These are phyloP conservation scores for Lanistes nyassanus DNA, from an alignment of 1,140 invertebrate species.

Conservation along the genomic window DNA sequence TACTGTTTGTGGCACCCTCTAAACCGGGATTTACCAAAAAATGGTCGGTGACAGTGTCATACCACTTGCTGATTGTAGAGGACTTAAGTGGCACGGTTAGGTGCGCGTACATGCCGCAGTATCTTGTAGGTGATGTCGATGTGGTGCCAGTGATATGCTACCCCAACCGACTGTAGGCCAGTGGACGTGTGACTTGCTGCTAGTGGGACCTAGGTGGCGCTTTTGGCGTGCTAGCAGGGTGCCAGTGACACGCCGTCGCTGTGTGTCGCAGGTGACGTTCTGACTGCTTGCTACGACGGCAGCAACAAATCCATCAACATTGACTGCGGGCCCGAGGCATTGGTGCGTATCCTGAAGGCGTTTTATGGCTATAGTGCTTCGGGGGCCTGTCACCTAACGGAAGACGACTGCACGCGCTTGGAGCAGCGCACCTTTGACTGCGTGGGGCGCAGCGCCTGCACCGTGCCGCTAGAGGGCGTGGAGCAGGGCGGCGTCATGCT, in stretches of 20 bases:
- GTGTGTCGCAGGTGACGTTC: conserved; percentile 30
- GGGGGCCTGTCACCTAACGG: conserved; percentile 39
- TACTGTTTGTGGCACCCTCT: too few species aligned
- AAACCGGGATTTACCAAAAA: too few species aligned
- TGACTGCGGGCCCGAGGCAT: conserved; percentile 46
- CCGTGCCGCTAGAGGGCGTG: conserved; percentile 50
- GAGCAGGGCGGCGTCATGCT: conserved; percentile 43
- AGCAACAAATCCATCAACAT: conserved; percentile 47
- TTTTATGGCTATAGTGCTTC: conserved; percentile 55
- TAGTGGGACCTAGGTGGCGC: background rate
- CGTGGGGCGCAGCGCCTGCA: conserved; percentile 48
- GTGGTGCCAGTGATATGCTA: background rate
- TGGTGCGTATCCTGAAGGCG: conserved; percentile 51
- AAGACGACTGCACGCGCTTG: conserved; percentile 48
- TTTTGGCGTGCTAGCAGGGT: background rate
- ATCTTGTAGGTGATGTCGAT: background rate
- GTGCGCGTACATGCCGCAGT: background rate
- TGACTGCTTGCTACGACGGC: conserved; percentile 48
- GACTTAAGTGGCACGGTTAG: too few species aligned
- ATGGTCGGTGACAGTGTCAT: too few species aligned
- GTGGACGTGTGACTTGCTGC: background rate
- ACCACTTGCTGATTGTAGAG: too few species aligned
- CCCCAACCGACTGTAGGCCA: background rate
- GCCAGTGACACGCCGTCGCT: background rate
- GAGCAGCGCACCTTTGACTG: conserved; percentile 49